phyloP scores from a whole-genome alignment of 2,113 vertebrate species.

The Myiozetetes cayanensis region DNA sequence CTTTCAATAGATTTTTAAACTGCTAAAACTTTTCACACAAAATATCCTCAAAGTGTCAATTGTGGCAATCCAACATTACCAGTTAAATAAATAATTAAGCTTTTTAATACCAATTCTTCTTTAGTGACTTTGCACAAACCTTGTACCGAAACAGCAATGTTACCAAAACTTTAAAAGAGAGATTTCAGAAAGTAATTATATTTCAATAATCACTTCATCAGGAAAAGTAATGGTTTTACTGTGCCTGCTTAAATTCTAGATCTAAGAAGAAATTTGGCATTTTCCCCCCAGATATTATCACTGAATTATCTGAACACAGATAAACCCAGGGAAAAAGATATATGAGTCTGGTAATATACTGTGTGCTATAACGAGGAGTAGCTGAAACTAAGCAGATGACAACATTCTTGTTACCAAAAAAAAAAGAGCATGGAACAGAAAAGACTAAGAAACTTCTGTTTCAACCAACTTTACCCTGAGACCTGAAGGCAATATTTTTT shows the following conservation, averaged over 20 bases:
- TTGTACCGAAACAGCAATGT: neutral
- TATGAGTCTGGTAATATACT: accelerated
- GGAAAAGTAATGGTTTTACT: neutral
- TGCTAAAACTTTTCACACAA: neutral
- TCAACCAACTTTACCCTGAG: neutral
- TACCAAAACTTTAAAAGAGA: neutral
- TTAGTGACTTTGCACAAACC: neutral
- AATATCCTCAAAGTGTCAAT: neutral
- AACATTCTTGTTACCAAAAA: neutral
- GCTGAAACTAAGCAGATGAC: accelerated
- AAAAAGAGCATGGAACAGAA: neutral
- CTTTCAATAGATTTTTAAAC: neutral
- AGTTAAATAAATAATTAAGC: neutral
- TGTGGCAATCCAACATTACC: neutral
- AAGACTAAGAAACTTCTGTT: neutral
- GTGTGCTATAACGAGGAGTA: neutral
- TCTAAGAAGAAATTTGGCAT: neutral
- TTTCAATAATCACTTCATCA: neutral
- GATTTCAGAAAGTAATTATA: neutral
- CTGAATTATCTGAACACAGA: neutral
- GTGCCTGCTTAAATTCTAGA: neutral
- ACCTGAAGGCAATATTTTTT: neutral
- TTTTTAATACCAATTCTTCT: neutral
- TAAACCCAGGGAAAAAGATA: neutral
- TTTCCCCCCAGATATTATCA: neutral